phyloP scores from a whole-genome alignment of 1,140 invertebrate genomes.

The Charaxes varanes region DNA sequence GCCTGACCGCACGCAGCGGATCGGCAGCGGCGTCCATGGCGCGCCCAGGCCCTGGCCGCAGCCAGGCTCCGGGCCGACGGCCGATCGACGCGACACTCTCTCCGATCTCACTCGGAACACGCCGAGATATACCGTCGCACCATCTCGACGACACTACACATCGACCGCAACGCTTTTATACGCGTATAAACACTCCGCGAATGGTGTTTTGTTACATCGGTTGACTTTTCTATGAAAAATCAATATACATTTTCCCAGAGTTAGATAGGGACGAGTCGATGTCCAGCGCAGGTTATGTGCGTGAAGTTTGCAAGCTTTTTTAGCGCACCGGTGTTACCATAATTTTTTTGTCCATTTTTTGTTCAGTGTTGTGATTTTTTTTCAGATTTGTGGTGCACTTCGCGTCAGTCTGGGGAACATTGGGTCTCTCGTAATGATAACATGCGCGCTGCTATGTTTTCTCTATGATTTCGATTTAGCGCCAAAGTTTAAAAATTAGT shows the following conservation, averaged over 20 bases:
- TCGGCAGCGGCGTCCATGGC: conserved; percentile 68
- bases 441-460: conserved; percentile 40
- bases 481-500: neutral
- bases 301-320: conserved; percentile 76
- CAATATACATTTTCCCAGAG: conserved; percentile 75
- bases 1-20: conserved; percentile 64
- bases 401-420: conserved; percentile 37
- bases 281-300: conserved; percentile 75
- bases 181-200: conserved; percentile 72
- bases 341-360: conserved; percentile 75
- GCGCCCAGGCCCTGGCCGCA: conserved; percentile 62
- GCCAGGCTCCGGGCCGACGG: conserved; percentile 63
- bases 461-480: too few species aligned
- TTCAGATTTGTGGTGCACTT: conserved; percentile 66
- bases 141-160: conserved; percentile 68
- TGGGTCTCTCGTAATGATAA: conserved; percentile 58
- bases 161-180: conserved; percentile 61
- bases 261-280: conserved; percentile 74
- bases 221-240: conserved; percentile 76
- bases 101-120: conserved; percentile 68
- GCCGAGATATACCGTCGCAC: conserved; percentile 62
- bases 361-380: conserved; percentile 73
- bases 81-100: conserved; percentile 66
- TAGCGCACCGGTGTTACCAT: conserved; percentile 75
- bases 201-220: conserved; percentile 74